Conservation (phyloP, 2,113 vertebrate species). For the Pelobates fuscus region DNA sequence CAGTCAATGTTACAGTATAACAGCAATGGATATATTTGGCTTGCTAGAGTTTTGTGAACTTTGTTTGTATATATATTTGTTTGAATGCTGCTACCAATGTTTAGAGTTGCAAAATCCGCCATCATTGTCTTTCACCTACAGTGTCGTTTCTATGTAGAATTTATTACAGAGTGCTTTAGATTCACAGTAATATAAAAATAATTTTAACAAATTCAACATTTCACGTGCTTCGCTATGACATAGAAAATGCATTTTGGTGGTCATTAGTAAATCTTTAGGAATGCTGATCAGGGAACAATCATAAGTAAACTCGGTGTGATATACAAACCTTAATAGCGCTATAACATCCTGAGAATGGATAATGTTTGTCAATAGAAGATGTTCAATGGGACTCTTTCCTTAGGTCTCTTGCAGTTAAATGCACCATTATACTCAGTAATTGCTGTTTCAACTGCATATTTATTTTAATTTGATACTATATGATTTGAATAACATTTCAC, state of each 20-base stretch:
- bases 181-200: too few relatives aligned
- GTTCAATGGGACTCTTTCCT: slow-evolving; percentile 14
- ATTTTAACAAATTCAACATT: slow-evolving; percentile 39
- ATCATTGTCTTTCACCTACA: too few relatives aligned
- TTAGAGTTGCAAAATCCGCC: too few relatives aligned
- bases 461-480: slow-evolving; percentile 5
- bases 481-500: background rate
- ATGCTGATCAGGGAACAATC: slow-evolving; percentile 39
- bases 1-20: too few relatives aligned
- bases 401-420: slow-evolving; percentile 36
- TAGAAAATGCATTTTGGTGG: slow-evolving; percentile 18
- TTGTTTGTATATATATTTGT: too few relatives aligned
- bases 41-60: too few relatives aligned
- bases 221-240: slow-evolving; percentile 19
- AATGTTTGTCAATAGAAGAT: slow-evolving; percentile 17
- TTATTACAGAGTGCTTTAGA: too few relatives aligned
- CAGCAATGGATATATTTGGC: too few relatives aligned
- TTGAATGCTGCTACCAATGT: too few relatives aligned
- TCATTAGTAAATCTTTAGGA: slow-evolving; percentile 41
- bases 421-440: slow-evolving; percentile 17
- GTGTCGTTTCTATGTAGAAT: too few relatives aligned
- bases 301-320: slow-evolving; percentile 19
- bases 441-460: background rate
- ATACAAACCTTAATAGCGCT: slow-evolving; percentile 32
- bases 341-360: slow-evolving; percentile 19